A percentile compares a stretch with the other conserved stretches of the same genome.
Evolutionary conservation across 2,113 vertebrate genomes (phyloP).

Genomic region (Morone chrysops): DNA sequence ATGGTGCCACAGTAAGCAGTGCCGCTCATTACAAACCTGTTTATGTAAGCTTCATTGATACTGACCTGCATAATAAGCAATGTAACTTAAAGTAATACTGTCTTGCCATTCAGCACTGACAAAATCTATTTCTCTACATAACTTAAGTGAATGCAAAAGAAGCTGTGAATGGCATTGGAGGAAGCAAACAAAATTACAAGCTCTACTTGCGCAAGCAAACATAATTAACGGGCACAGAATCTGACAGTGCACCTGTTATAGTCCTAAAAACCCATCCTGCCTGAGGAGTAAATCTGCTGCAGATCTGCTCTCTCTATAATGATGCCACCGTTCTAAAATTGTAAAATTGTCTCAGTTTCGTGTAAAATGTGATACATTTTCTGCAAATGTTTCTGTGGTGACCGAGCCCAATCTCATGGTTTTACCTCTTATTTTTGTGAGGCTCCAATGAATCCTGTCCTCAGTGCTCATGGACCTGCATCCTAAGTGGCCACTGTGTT

Average conservation of each 20-base stretch:
- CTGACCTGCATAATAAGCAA: slow-evolving; percentile 11
- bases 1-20: not conserved
- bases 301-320: slow-evolving; percentile 32
- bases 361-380: slow-evolving; percentile 24
- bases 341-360: slow-evolving; percentile 35
- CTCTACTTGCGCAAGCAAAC: slow-evolving; percentile 62
- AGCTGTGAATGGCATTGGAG: slow-evolving; percentile 30
- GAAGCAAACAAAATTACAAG: slow-evolving; percentile 70
- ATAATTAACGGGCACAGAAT: slow-evolving; percentile 63
- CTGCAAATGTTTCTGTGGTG: slow-evolving; percentile 7
- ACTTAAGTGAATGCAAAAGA: slow-evolving; percentile 37
- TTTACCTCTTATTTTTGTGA: slow-evolving; percentile 18
- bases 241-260: slow-evolving; percentile 74
- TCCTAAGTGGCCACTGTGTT: slow-evolving; percentile 45
- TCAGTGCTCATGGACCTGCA: slow-evolving; percentile 50
- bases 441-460: slow-evolving; percentile 39
- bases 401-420: slow-evolving; percentile 2
- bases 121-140: slow-evolving; percentile 21
- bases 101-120: slow-evolving; percentile 22
- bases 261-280: slow-evolving; percentile 54
- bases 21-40: not conserved
- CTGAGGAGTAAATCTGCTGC: slow-evolving; percentile 67
- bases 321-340: slow-evolving; percentile 33
- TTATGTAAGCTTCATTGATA: slow-evolving; percentile 17
- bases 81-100: not conserved